Base-by-base conservation (phyloP, 2,797 vertebrate genomes). In the Meda fulgida region DNA sequence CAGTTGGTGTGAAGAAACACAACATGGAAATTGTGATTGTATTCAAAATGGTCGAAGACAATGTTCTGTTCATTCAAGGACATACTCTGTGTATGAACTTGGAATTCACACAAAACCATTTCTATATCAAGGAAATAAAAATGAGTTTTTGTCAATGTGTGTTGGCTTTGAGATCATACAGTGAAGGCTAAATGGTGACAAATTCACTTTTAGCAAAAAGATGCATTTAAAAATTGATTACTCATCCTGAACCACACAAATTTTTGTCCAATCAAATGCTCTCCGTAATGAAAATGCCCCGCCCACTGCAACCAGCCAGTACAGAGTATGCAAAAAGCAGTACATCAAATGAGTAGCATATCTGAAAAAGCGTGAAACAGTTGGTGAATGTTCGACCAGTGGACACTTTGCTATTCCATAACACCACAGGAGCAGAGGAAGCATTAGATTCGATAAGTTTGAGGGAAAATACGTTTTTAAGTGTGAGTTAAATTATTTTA, bases 1-100 rank as follows among this genome's bases (percentile, higher is more conserved):
- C 36, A 46, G 75, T 84, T 92, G 86, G 91, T 92, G 89, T 92
- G 91, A 88, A 89, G 92, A 92, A 93, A 92, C 89, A 91, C 90
- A 91, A 91, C 89, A 90, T 91, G 88, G 88, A 91, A 92, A 88
- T 89, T 89, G 80, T 78, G 84, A 92, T 89, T 92, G 92, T 89
- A 89, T 89, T 88, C 85, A 89, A 90, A 89, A 92, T 83, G 88
- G 91, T 89, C 92, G 82, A 92, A 92, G 90, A 88, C 91, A 92
- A n/a, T n/a, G n/a, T 90, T 87, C 70, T 7, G 88, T 48, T 83
- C 86, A 90, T 85, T 91, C 87, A 31, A 46, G 66, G 76, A 79
- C 83, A 72, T n/a, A 16, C 26, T n/a, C 19, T 26, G 51, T 18
- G 53, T 67, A 29, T 65, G n/a, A 43, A 23, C 23, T 53, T 4